These are phyloP conservation scores for Deroptyus accipitrinus DNA, from an alignment of 2,113 vertebrate species.

Conservation along the genomic window DNA sequence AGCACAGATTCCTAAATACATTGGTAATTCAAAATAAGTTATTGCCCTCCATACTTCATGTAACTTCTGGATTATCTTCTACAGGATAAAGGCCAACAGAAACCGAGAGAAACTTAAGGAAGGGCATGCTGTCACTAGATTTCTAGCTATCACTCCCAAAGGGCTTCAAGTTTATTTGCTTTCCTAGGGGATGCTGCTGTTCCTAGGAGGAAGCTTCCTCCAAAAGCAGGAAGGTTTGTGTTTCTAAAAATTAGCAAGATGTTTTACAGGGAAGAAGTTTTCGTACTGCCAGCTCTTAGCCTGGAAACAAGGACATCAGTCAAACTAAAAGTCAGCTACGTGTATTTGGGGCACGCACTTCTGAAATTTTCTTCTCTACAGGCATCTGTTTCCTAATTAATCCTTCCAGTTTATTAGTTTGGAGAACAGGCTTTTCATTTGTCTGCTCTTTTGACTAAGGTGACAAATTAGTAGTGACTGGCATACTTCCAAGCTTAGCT, in stretches of 20 bases:
- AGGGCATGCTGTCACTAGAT: neutral
- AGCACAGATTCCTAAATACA: neutral
- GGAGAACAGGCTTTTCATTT: neutral
- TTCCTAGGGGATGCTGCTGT: neutral
- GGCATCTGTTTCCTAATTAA: neutral
- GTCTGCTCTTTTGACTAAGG: neutral
- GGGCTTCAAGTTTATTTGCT: neutral
- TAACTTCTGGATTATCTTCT: neutral
- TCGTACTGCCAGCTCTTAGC: neutral
- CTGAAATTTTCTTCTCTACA: neutral
- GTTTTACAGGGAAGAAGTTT: neutral
- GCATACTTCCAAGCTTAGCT: neutral
- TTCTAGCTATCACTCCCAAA: neutral
- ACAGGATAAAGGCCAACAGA: neutral
- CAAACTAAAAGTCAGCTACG: neutral
- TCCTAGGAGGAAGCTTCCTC: neutral
- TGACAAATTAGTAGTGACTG: neutral
- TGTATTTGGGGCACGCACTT: neutral
- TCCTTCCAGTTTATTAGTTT: neutral
- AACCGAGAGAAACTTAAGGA: neutral
- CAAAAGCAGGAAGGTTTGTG: neutral
- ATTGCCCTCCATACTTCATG: neutral
- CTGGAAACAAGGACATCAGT: neutral
- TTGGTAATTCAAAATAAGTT: neutral
- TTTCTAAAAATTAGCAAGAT: neutral